These are phyloP conservation scores for Pogonocherus hispidulus DNA, from an alignment of 2,888 invertebrate genomes.

Conservation along the genomic window DNA sequence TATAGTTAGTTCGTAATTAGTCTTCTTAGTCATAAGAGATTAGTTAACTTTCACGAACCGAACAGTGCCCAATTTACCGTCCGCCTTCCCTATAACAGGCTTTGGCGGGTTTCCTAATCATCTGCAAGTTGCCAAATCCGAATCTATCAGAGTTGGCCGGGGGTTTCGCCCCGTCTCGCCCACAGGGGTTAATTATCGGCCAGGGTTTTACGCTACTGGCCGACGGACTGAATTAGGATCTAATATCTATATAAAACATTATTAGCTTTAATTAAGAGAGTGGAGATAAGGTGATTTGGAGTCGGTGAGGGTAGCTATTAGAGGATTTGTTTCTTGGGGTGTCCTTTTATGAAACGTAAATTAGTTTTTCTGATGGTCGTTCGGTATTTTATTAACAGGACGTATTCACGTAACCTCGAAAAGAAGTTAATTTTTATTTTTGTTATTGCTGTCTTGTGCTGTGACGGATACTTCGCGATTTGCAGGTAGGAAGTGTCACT, in stretches of 20 bases:
- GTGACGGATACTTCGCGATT: too few relatives aligned
- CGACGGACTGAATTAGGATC: conserved; percentile 32
- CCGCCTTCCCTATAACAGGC: conserved; percentile 12
- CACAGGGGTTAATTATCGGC: conserved; percentile 55
- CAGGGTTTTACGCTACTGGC: conserved; percentile 49
- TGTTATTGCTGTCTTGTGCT: too few relatives aligned
- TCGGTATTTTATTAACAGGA: too few relatives aligned
- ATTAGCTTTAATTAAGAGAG: conserved; percentile 39
- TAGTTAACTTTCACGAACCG: conserved; percentile 5
- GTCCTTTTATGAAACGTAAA: not conserved
- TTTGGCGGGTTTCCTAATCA: conserved; percentile 18
- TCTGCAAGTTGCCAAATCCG: conserved; percentile 48
- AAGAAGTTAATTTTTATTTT: too few relatives aligned
- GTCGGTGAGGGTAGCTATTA: not conserved
- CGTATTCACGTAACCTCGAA: too few relatives aligned
- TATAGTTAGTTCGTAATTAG: too few relatives aligned
- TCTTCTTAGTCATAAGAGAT: conserved; percentile 1
- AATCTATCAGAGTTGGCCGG: conserved; percentile 48
- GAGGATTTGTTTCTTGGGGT: not conserved
- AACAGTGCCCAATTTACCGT: conserved; percentile 14
- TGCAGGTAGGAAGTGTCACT: too few relatives aligned
- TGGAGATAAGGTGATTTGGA: conserved; percentile 40
- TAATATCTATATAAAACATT: conserved; percentile 44
- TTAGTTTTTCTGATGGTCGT: not conserved
- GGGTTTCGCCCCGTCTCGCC: conserved; percentile 40